These are phyloP conservation scores for Nanorana parkeri DNA, from an alignment of 2,113 vertebrate genomes.

Conservation along the genomic window DNA sequence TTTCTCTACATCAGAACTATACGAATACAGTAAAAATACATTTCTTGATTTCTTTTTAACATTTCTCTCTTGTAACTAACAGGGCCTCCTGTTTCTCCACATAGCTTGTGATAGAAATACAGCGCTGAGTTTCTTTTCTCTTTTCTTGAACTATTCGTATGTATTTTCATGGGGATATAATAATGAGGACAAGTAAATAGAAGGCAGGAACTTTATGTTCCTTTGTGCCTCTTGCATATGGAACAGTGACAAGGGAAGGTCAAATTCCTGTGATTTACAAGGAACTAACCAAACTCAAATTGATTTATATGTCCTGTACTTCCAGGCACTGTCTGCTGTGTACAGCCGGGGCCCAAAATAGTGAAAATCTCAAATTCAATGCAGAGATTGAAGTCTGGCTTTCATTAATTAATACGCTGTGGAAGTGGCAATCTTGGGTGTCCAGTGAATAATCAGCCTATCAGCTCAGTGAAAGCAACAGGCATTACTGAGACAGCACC, in stretches of 20 bases:
- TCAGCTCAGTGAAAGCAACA: no score
- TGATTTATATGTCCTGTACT: constrained; percentile 29
- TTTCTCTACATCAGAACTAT: no score
- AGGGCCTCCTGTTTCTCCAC: no score
- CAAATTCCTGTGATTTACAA: constrained; percentile 31
- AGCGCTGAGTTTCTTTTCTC: background rate
- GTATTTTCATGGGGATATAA: background rate
- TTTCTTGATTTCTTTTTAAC: no score
- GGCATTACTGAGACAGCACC: no score
- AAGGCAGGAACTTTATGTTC: constrained; percentile 32
- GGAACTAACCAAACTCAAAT: constrained; percentile 28
- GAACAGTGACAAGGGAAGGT: constrained; percentile 32
- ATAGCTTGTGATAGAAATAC: no score
- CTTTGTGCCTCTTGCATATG: constrained; percentile 1
- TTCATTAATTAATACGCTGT: background rate
- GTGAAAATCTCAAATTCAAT: background rate
- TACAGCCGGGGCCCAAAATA: background rate
- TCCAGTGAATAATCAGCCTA: background rate
- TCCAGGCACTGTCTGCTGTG: background rate
- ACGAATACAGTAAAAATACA: no score
- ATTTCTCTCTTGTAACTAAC: no score
- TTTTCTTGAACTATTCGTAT: background rate
- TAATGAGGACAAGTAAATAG: constrained; percentile 9
- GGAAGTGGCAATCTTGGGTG: background rate
- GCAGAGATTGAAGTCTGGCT: background rate